Conservation (phyloP, 1,140 invertebrate genomes). For the Pentalonia nigronervosa region DNA sequence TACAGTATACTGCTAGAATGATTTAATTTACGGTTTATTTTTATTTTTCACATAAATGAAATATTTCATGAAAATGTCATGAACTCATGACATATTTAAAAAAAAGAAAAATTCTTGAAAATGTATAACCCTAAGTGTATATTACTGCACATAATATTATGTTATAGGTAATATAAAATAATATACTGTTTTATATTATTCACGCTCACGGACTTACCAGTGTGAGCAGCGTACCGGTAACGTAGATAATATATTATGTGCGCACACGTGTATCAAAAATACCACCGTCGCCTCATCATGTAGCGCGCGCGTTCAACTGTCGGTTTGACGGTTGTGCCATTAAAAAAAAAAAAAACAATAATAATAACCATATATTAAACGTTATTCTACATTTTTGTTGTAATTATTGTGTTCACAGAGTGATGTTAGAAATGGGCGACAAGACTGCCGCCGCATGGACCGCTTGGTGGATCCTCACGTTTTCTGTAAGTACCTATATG, state of each 20-base stretch:
- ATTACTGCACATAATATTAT: background rate
- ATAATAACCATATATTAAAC: background rate
- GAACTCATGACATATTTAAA: no score
- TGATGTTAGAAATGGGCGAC: background rate
- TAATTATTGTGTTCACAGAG: background rate
- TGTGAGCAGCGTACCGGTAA: background rate
- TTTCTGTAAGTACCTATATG: conserved; percentile 2
- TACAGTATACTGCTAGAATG: background rate
- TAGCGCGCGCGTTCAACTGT: background rate
- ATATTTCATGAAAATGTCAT: background rate
- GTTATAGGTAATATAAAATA: background rate
- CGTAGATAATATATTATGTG: background rate
- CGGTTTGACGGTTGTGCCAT: conserved; percentile 2
- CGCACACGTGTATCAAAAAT: background rate
- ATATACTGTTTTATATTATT: background rate
- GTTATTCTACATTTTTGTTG: background rate
- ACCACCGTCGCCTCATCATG: background rate
- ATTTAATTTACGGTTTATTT: background rate
- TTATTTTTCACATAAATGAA: background rate
- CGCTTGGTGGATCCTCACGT: conserved; percentile 36
- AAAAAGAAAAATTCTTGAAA: background rate
- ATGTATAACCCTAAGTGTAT: background rate
- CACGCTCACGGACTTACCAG: background rate
- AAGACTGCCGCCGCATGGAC: background rate
- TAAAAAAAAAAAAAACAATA: background rate